These are phyloP conservation scores for Peromyscus nudipes DNA, from an alignment of 2,797 vertebrate species.

Conservation along the genomic window DNA sequence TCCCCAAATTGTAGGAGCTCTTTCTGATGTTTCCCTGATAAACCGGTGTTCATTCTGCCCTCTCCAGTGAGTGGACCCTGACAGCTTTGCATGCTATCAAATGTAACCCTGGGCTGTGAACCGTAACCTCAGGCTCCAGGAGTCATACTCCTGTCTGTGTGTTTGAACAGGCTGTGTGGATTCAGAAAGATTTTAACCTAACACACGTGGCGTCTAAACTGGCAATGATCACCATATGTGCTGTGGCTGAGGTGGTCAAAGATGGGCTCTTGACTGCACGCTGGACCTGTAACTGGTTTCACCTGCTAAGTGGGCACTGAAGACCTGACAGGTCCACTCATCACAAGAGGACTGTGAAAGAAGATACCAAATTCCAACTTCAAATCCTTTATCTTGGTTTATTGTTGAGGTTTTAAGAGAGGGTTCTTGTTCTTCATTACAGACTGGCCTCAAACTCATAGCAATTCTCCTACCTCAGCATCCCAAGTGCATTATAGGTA, in stretches of 20 bases:
- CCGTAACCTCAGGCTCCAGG: not conserved
- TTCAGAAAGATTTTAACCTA: not conserved
- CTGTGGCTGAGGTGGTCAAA: not conserved
- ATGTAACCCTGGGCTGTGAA: not conserved
- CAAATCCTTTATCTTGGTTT: not conserved
- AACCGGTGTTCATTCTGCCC: not conserved
- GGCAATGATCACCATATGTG: not conserved
- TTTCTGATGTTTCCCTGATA: not conserved
- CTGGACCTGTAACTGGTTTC: not conserved
- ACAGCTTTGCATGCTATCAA: not conserved
- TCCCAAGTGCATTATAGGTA: not conserved
- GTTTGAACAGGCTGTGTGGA: not conserved
- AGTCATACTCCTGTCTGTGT: not conserved
- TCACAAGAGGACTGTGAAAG: not conserved
- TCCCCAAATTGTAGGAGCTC: not conserved
- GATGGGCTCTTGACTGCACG: not conserved
- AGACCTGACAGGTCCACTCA: not conserved
- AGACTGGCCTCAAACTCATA: not conserved
- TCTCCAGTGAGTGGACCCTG: not conserved
- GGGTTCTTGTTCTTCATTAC: not conserved
- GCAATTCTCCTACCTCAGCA: not conserved
- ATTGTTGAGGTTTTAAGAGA: not conserved
- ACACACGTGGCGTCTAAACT: not conserved
- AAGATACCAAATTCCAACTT: not conserved
- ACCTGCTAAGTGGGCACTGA: not conserved